Evolutionary conservation across 2,888 invertebrate species (phyloP), one percentile per base, ranked within the genome.

Genomic region (Tenthredo scrophulariae): DNA sequence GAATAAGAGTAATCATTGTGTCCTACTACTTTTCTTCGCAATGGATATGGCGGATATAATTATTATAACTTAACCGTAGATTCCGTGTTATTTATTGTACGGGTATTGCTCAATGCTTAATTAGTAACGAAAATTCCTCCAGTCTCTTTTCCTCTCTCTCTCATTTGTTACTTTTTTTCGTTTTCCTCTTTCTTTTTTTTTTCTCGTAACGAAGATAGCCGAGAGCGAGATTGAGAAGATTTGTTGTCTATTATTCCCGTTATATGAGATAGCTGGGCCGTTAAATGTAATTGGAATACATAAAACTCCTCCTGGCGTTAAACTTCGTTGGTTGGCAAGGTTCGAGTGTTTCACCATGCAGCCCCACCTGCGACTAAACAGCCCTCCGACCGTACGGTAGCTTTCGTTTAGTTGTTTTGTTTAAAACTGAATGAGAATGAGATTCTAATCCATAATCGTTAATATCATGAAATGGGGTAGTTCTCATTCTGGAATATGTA

Each of bases 241-340:
- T 79, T 79, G 79, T 79, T 79, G 58, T 79, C 79, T 79, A 79
- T 79, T 79, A 54, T 79, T 79, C 33, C 33, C 54, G 79, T 79
- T 79, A 79, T 79, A 65, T 82, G 82, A 82, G 65, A 65, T 67
- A 65, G 65, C 82, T 50, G 40, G 22, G 62, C 29, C 82, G 65
- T 82, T 82, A 82, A 82, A 82, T 37, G 82, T 82, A 65, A 82
- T 67, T 62, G 65, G 65, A 67, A 82, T 82, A 82, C 82, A 82
- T 82, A 82, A 82, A 82, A 82, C 62, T 79, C 54, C 22, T 79
- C 33, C 79, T 58, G 79, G 79, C 58, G 79, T 79, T 79, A 79
- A 79, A 54, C 79, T 79, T 33, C 54, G 79, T 79, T 79, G 58
- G 82, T 33, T 65, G 82, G 40, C 82, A 82, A 65, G 82, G 65